Percentiles rank a stretch among this genome's conserved stretches.
Conservation (phyloP, 1,140 invertebrate species). For the Pomacea maculata region DNA sequence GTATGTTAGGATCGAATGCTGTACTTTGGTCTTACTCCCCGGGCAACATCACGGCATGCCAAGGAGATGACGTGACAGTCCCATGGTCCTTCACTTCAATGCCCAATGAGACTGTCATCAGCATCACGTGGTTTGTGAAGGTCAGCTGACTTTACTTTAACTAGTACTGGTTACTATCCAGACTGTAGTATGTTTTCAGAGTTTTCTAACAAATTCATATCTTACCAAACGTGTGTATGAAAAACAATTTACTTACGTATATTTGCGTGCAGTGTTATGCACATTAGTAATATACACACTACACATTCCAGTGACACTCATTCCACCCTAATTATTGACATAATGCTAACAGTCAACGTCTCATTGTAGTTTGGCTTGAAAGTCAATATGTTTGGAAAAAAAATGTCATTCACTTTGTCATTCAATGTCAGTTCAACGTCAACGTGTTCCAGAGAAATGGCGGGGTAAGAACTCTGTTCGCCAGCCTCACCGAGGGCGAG, state of each 20-base stretch:
- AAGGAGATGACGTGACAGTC: background rate
- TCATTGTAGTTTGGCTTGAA: too few relatives aligned
- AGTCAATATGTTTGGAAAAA: too few relatives aligned
- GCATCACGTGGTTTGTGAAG: background rate
- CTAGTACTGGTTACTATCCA: background rate
- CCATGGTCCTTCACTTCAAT: background rate
- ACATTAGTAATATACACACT: too few relatives aligned
- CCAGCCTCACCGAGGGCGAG: background rate
- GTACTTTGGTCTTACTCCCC: too few relatives aligned
- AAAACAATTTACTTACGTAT: too few relatives aligned
- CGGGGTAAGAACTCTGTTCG: background rate
- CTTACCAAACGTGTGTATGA: too few relatives aligned
- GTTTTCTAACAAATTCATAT: background rate
- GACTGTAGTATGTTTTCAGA: too few relatives aligned
- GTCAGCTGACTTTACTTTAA: background rate
- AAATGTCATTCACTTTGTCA: background rate
- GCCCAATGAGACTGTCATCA: background rate
- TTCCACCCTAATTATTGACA: too few relatives aligned
- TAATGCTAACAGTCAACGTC: too few relatives aligned
- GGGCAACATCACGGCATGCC: background rate
- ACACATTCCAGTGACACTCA: too few relatives aligned
- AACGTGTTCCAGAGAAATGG: background rate
- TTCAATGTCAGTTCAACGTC: background rate
- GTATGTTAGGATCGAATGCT: too few relatives aligned
- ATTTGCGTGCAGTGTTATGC: too few relatives aligned